Evolutionary conservation across 1,140 invertebrate genomes (phyloP), one percentile per base, ranked within the genome.

Genomic region (Drosophila equinoxialis): DNA sequence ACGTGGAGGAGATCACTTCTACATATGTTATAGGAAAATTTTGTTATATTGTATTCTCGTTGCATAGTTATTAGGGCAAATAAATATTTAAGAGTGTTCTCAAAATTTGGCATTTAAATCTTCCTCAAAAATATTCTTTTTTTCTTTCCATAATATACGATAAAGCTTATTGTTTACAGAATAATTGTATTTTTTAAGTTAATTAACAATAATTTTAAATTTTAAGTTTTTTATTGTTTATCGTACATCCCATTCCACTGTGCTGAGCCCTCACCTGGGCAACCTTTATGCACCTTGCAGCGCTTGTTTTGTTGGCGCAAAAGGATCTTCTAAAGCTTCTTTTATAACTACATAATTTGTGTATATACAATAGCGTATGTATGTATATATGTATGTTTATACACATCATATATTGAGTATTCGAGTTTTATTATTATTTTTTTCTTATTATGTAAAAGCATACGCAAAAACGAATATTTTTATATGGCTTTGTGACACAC

Each of bases 271-370:
- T 51, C 17, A 51, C 45, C 45, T 23, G 17, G 45, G 45, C 20
- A 51, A 51, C 45, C 17, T 8, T 23, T 51, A 11, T 20, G 17
- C 45, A 20, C 45, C 45, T 51, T 7, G 1, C 8, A 10, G 17
- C 45, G 20, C 8, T 51, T 51, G 45, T 51, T 51, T 51, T 51
- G 45, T 20, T 51, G 17, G 17, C 14, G 45, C 45, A 48, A 48
- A 51, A 23, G 45, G 17, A 51, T 51, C 45, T 51, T 51, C 45
- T 51, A 51, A 51, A 51, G 45, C 45, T 51, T 51, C 45, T 51
- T 11, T 51, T 51, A 20, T 51, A 60, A 60, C 58, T 60, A 41
- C 35, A 41, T 60, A 60, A 60, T 60, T 39, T 60, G 58, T 60
- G 20, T 60, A 20, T 59, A 37, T 35, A 37, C 30, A 48, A 58